Base-by-base conservation (phyloP, 23 tunicate genomes). In the Ciona savignyi region DNA sequence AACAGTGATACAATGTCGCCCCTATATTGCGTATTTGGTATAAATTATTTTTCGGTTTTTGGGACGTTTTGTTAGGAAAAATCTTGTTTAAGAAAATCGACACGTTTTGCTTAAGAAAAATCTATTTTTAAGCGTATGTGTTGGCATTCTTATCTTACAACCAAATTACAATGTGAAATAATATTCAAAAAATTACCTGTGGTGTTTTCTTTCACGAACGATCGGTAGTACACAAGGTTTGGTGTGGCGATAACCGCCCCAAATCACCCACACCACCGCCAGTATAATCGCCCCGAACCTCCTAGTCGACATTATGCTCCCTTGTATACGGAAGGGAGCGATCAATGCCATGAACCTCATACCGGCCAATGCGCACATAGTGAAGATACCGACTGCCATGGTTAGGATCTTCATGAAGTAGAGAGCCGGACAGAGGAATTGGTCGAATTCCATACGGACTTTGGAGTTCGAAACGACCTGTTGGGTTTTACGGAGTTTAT, bases 351-450 rank as follows among this genome's bases (percentile, higher is more conserved):
- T 65, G 68, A 82, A 88, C 6, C 96, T 72, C 86, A 88, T 82
- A 74, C 80, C 62, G 2, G 87, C 96, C 1, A 88, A 77, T 2
- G 96, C 74, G 66, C 96, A 88, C 73, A 88, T 88, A 29, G 96
- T 88, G 65, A 75, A 88, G 60, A 88, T 82, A 0, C 87, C 62
- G 27, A 72, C 86, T 0, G 83, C 69, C 96, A 88, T 82, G 15
- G 96, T 62, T 19, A 32, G 64, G 3, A 62, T 77, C 35, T 60
- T 77, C 51, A 82, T 27, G 65, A 67, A 88, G 34, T 80, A 83
- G 51, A 88, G 33, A 29, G 60, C 51, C 2, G 84, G 73, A 35
- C 96, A 88, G 68, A 81, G 67, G 24, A 63, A 63, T 9, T 25
- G 15, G 67, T 25, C 67, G 22, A 63, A 11, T 9, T 4, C 28